Evolutionary conservation across 2,888 invertebrate genomes (phyloP).

Genomic region (Nomada flava): DNA sequence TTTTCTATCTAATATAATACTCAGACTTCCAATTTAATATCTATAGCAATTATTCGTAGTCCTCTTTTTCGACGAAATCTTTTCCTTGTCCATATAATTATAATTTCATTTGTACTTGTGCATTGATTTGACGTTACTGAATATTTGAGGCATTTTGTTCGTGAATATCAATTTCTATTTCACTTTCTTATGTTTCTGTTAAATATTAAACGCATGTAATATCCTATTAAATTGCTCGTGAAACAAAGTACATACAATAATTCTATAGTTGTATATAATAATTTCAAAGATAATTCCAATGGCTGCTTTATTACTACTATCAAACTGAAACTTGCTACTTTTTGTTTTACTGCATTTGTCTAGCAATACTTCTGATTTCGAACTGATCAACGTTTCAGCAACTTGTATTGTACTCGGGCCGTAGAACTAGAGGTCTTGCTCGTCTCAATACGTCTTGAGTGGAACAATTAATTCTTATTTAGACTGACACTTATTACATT

Average conservation of each 20-base stretch:
- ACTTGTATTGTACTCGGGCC: constrained; percentile 19
- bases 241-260: no score
- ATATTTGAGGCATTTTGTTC: constrained; percentile 7
- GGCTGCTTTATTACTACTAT: no score
- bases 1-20: background rate
- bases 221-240: no score
- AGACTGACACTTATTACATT: constrained; percentile 55
- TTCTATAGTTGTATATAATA: no score
- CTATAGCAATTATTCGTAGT: background rate
- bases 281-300: no score
- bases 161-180: constrained; percentile 4
- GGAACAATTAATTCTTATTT: constrained; percentile 63
- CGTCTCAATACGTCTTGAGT: constrained; percentile 37
- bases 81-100: background rate
- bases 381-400: constrained; percentile 20
- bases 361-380: constrained; percentile 14
- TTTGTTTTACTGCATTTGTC: background rate
- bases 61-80: background rate
- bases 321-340: no score
- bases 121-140: background rate
- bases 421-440: constrained; percentile 37
- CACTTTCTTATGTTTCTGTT: background rate
- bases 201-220: background rate
- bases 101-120: background rate
- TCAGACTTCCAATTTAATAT: background rate